These are phyloP conservation scores for Brachionus koreanus DNA, from an alignment of 1,140 invertebrate species.

Conservation along the genomic window DNA sequence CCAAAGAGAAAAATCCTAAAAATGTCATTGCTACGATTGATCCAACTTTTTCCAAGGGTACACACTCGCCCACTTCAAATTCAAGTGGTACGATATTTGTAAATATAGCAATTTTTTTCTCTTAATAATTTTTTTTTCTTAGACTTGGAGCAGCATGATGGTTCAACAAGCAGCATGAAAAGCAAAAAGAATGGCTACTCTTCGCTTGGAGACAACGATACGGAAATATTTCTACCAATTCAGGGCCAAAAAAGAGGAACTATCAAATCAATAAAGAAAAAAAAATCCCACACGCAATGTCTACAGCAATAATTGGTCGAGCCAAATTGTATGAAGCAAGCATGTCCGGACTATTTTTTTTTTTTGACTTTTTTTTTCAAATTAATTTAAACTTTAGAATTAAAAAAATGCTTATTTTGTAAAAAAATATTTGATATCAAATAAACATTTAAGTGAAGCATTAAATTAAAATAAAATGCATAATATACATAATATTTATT, in stretches of 20 bases:
- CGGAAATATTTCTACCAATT: slow-evolving; percentile 27
- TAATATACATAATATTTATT: background rate
- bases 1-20: background rate
- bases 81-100: background rate
- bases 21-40: slow-evolving; percentile 18
- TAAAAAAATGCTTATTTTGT: background rate
- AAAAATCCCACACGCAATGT: slow-evolving; percentile 19
- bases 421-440: background rate
- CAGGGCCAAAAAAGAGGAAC: slow-evolving; percentile 25
- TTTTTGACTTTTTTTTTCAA: background rate
- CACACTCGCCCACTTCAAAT: background rate
- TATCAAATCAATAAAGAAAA: background rate
- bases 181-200: slow-evolving; percentile 24
- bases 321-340: background rate
- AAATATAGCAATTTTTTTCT: background rate
- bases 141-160: background rate
- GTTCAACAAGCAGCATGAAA: background rate
- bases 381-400: background rate
- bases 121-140: background rate
- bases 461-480: background rate
- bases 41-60: background rate
- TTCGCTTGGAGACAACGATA: slow-evolving; percentile 11
- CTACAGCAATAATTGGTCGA: background rate
- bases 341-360: background rate
- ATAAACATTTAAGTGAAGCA: background rate